phyloP scores from a whole-genome alignment of 64 coral and sea anemone genomes.

The Montipora cactus region DNA sequence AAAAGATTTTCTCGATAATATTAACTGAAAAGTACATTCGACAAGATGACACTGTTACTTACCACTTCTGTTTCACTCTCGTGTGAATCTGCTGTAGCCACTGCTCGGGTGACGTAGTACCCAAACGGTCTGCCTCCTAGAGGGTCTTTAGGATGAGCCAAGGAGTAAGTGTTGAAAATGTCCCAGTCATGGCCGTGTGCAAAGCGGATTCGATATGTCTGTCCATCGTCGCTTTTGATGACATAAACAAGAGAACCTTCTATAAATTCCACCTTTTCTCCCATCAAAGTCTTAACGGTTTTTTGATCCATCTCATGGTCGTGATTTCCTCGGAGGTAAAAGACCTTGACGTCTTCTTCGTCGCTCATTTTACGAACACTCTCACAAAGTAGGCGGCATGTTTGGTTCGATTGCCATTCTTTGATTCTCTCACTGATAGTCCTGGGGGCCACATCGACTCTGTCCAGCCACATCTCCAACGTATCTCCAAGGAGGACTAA shows the following conservation, averaged over 20 bases:
- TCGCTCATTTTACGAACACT: conserved; percentile 20
- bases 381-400: conserved; percentile 12
- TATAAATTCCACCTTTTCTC: conserved; percentile 50
- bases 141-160: not conserved
- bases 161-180: conserved; percentile 58
- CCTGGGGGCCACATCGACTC: not conserved
- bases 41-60: not conserved
- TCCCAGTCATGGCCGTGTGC: conserved; percentile 72
- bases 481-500: conserved; percentile 10
- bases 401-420: conserved; percentile 21
- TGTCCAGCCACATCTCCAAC: conserved; percentile 43
- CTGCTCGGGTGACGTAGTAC: conserved; percentile 59
- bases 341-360: conserved; percentile 45
- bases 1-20: not conserved
- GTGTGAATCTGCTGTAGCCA: conserved; percentile 15
- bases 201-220: conserved; percentile 59
- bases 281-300: conserved; percentile 17
- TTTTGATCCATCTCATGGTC: conserved; percentile 44
- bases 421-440: not conserved
- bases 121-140: conserved; percentile 38
- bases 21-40: not conserved
- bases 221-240: conserved; percentile 27
- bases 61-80: conserved; percentile 32
- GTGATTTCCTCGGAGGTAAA: conserved; percentile 65
- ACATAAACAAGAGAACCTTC: conserved; percentile 43